These are phyloP conservation scores for Cecidostiba fungosa DNA, from an alignment of 2,888 invertebrate genomes.

Conservation along the genomic window DNA sequence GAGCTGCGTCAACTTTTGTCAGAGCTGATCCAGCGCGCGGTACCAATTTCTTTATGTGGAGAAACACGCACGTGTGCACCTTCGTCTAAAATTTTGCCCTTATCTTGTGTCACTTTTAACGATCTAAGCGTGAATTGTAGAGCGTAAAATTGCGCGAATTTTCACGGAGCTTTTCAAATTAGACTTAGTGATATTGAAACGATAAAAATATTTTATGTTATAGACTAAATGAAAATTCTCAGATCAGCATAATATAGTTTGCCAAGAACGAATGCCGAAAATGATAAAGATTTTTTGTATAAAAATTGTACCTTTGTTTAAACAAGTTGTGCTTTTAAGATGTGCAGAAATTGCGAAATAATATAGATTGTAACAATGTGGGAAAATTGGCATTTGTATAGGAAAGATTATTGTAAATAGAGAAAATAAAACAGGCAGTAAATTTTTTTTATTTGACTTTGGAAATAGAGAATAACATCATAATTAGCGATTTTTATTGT, in stretches of 20 bases:
- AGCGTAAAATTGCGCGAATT: neutral
- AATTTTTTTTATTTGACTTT: too few relatives aligned
- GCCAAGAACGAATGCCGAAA: too few relatives aligned
- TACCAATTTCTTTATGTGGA: neutral
- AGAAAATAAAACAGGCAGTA: too few relatives aligned
- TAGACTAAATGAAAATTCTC: neutral
- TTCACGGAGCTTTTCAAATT: neutral
- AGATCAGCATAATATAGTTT: neutral
- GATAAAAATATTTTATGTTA: neutral
- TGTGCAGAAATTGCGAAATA: too few relatives aligned
- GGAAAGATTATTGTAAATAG: too few relatives aligned
- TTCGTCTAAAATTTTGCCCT: neutral
- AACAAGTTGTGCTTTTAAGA: too few relatives aligned
- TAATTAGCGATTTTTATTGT: too few relatives aligned
- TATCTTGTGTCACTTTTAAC: constrained; percentile 22
- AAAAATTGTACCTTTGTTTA: too few relatives aligned
- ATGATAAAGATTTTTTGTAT: too few relatives aligned
- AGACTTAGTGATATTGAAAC: neutral
- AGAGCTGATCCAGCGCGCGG: neutral
- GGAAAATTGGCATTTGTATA: too few relatives aligned
- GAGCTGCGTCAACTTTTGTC: constrained; percentile 1
- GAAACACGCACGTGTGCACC: neutral
- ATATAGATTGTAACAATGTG: too few relatives aligned
- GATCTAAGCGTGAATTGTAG: constrained; percentile 8
- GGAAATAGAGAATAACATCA: too few relatives aligned